Conservation (phyloP, 2,113 vertebrate species). For the Rhineura floridana region DNA sequence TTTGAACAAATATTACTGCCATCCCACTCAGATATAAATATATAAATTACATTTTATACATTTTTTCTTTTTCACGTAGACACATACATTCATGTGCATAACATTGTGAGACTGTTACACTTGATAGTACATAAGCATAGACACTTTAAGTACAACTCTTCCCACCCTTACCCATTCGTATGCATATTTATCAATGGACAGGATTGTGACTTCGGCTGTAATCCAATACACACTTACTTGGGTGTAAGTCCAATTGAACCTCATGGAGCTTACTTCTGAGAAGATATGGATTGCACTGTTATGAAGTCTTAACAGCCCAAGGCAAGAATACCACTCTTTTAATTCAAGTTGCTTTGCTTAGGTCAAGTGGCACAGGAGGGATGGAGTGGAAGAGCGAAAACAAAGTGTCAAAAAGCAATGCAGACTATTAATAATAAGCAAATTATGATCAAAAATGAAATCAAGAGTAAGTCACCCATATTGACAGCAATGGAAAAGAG, state of each 20-base stretch:
- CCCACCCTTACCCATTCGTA: constrained; percentile 48
- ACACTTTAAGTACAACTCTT: constrained; percentile 59
- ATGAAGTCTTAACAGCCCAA: constrained; percentile 53
- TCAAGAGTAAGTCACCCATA: not conserved
- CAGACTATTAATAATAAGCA: not conserved
- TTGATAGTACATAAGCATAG: constrained; percentile 69
- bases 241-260: too few species aligned
- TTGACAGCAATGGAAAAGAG: not conserved
- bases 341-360: not conserved
- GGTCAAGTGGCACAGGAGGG: constrained; percentile 46
- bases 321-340: constrained; percentile 54
- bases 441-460: not conserved
- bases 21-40: constrained; percentile 73
- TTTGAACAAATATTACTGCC: constrained; percentile 63
- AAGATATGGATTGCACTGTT: too few species aligned
- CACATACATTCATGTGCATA: constrained; percentile 72
- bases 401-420: not conserved
- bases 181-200: constrained; percentile 47
- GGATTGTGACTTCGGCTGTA: constrained; percentile 57
- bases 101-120: constrained; percentile 60
- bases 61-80: constrained; percentile 66
- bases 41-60: constrained; percentile 73
- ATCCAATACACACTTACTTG: too few species aligned
- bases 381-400: constrained; percentile 29
- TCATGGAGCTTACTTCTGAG: not conserved